Percentiles rank a stretch among this genome's conserved stretches.
Conservation (phyloP, 1,140 invertebrate species). For the Drosophila nigromelanica region DNA sequence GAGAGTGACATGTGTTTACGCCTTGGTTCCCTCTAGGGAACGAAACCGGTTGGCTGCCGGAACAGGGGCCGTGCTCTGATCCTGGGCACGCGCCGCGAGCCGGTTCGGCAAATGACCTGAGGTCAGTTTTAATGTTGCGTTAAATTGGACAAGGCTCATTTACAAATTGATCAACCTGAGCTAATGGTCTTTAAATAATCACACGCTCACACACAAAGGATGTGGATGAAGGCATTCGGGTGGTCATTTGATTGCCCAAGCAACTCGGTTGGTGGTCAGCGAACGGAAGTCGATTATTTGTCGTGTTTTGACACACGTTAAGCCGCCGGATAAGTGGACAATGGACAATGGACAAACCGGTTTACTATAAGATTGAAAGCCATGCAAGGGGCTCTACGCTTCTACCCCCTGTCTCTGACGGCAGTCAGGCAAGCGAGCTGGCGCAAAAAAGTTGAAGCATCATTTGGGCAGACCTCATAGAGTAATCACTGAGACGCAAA, state of each 20-base stretch:
- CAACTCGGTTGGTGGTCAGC: slow-evolving; percentile 48
- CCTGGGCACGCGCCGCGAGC: slow-evolving; percentile 32
- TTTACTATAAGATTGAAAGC: slow-evolving; percentile 12
- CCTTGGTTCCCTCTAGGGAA: slow-evolving; percentile 11
- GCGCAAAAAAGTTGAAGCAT: slow-evolving; percentile 37
- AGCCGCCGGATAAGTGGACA: slow-evolving; percentile 29
- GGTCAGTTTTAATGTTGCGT: slow-evolving; percentile 71
- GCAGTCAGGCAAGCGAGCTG: slow-evolving; percentile 9
- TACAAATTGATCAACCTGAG: slow-evolving; percentile 48
- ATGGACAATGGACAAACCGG: slow-evolving; percentile 15
- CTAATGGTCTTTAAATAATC: slow-evolving; percentile 26
- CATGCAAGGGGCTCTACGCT: not conserved
- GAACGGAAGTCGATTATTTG: slow-evolving; percentile 12
- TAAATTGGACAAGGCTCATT: slow-evolving; percentile 51
- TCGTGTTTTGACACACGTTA: slow-evolving; percentile 41
- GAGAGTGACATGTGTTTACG: not conserved
- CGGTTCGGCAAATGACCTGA: slow-evolving; percentile 56
- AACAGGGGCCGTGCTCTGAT: not conserved
- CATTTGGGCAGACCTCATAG: slow-evolving; percentile 24
- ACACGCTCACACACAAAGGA: slow-evolving; percentile 2
- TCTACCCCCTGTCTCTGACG: not conserved
- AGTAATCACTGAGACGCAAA: slow-evolving; percentile 34
- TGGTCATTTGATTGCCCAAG: slow-evolving; percentile 37
- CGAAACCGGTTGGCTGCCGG: slow-evolving; percentile 50
- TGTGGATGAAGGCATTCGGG: slow-evolving; percentile 18